phyloP scores from a whole-genome alignment of 2,888 invertebrate genomes.

The Cistogaster globosa region DNA sequence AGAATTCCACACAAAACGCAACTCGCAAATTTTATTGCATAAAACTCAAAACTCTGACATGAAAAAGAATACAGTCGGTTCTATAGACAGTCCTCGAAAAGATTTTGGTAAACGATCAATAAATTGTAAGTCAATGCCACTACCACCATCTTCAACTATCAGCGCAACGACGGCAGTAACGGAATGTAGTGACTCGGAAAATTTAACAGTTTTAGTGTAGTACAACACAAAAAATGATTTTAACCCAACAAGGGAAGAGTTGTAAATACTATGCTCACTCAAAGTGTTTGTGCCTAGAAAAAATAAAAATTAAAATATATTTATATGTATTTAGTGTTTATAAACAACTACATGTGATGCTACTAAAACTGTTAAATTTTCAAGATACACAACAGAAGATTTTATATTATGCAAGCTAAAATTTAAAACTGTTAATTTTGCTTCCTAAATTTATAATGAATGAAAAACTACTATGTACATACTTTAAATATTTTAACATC shows the following conservation, averaged over 20 bases:
- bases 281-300: constrained; percentile 68
- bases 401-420: too few species aligned
- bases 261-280: constrained; percentile 65
- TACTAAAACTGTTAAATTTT: constrained; percentile 68
- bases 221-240: constrained; percentile 17
- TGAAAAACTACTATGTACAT: constrained; percentile 32
- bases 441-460: constrained; percentile 47
- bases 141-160: constrained; percentile 71
- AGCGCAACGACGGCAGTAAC: constrained; percentile 74
- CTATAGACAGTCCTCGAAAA: constrained; percentile 85
- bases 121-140: constrained; percentile 83
- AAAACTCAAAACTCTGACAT: constrained; percentile 94
- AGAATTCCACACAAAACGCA: constrained; percentile 82
- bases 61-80: constrained; percentile 90
- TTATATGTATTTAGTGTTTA: background rate
- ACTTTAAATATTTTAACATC: constrained; percentile 23
- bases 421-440: background rate
- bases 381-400: constrained; percentile 31
- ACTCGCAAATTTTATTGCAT: constrained; percentile 88
- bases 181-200: constrained; percentile 81
- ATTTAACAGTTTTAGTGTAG: constrained; percentile 85
- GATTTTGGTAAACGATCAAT: constrained; percentile 91
- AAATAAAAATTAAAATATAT: constrained; percentile 4
- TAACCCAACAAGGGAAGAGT: constrained; percentile 12
- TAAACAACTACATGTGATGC: constrained; percentile 61